phyloP scores from a whole-genome alignment of 2,113 vertebrate species.

The Engystomops pustulosus region DNA sequence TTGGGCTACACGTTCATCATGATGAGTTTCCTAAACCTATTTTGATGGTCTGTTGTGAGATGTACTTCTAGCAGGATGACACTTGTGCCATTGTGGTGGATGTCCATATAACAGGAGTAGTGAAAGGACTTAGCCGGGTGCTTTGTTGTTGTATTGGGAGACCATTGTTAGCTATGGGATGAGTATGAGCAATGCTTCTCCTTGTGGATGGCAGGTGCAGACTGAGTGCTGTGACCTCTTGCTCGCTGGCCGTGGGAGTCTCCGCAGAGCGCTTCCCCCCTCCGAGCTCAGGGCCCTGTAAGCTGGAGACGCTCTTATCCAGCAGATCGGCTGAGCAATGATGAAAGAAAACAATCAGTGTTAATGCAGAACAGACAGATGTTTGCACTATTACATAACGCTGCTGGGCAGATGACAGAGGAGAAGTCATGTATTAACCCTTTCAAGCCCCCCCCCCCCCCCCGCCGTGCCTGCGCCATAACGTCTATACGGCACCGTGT shows the following conservation, averaged over 20 bases:
- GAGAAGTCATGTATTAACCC: constrained; percentile 39
- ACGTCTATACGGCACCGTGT: neutral
- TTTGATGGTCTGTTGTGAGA: neutral
- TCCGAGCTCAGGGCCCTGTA: neutral
- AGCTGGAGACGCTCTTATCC: constrained; percentile 42
- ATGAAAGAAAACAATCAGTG: constrained; percentile 55
- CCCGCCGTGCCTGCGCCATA: neutral
- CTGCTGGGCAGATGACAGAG: constrained; percentile 43
- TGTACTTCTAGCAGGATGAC: neutral
- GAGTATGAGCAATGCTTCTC: constrained; percentile 1
- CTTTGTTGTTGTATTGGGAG: neutral
- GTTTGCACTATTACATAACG: constrained; percentile 53
- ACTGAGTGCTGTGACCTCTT: constrained; percentile 34
- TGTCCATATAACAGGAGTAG: neutral
- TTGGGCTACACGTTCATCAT: too few relatives aligned
- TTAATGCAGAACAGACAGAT: constrained; percentile 59
- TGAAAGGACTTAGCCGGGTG: neutral
- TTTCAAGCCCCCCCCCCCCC: neutral
- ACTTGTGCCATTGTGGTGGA: neutral
- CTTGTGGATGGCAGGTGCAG: constrained; percentile 29
- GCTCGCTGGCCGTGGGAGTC: constrained; percentile 23
- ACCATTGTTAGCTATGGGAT: neutral
- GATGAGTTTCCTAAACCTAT: neutral
- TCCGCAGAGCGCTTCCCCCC: constrained; percentile 10
- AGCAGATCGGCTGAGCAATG: constrained; percentile 30